phyloP scores from a whole-genome alignment of 1,140 invertebrate species.

The Phenacoccus solenopsis region DNA sequence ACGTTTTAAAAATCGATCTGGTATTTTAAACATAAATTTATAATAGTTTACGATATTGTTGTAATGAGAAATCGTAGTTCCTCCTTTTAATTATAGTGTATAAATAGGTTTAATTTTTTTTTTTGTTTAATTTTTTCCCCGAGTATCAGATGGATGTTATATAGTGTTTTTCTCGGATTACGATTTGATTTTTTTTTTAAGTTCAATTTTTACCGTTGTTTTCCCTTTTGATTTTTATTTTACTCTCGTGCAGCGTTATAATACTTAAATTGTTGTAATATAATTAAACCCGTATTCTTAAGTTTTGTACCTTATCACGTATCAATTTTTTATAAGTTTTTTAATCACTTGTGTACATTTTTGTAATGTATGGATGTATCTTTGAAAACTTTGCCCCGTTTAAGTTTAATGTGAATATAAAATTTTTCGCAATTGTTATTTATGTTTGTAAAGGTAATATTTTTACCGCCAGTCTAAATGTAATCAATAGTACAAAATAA shows the following conservation, averaged over 20 bases:
- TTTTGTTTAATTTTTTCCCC: not conserved
- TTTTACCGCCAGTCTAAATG: not conserved
- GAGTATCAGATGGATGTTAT: no score
- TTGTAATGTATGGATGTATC: not conserved
- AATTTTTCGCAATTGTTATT: not conserved
- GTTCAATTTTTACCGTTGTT: constrained; percentile 1
- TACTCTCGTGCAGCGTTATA: not conserved
- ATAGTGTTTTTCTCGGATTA: no score
- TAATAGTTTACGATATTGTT: not conserved
- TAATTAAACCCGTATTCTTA: no score
- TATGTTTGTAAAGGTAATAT: not conserved
- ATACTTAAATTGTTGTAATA: not conserved
- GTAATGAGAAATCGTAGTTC: constrained; percentile 1
- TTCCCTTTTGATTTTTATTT: not conserved
- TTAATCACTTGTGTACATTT: not conserved
- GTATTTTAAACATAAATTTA: not conserved
- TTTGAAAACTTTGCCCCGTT: not conserved
- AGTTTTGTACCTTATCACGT: not conserved
- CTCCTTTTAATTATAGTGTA: not conserved
- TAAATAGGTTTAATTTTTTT: not conserved
- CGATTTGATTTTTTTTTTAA: constrained; percentile 1
- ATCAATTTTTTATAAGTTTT: constrained; percentile 4
- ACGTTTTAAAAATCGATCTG: no score
- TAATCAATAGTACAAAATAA: not conserved
- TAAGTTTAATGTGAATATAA: not conserved